These are phyloP conservation scores for Piaya cayana DNA, from an alignment of 2,113 vertebrate species.

Conservation along the genomic window DNA sequence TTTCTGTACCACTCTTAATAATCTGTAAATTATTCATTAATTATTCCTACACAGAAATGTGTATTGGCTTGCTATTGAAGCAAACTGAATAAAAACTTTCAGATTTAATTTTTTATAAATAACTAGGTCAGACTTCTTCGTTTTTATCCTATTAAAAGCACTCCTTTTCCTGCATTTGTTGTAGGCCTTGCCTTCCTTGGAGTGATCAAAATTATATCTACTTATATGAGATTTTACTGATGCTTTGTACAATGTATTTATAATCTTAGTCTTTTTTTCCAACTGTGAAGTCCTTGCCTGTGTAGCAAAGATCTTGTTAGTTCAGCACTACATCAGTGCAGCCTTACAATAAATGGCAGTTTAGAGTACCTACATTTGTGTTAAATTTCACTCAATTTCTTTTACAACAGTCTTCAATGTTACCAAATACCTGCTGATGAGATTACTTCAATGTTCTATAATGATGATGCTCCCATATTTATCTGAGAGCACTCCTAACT, in stretches of 20 bases:
- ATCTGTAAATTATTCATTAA: background rate
- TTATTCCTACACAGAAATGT: background rate
- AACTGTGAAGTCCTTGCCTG: background rate
- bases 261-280: background rate
- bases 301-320: background rate
- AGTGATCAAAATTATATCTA: background rate
- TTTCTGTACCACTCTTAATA: background rate
- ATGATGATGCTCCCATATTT: background rate
- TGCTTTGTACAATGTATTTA: background rate
- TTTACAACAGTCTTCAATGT: background rate
- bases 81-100: background rate
- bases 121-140: no score
- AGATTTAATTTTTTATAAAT: no score
- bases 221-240: background rate
- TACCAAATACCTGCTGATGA: background rate
- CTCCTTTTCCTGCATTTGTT: background rate
- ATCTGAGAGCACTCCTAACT: background rate
- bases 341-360: no score
- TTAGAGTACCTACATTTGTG: background rate
- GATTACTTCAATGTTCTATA: background rate
- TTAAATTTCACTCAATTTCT: background rate
- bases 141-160: background rate
- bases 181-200: background rate
- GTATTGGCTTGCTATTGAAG: background rate
- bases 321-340: background rate